Evolutionary conservation across 2,113 vertebrate genomes (phyloP).

Genomic region (Sceloporus undulatus): DNA sequence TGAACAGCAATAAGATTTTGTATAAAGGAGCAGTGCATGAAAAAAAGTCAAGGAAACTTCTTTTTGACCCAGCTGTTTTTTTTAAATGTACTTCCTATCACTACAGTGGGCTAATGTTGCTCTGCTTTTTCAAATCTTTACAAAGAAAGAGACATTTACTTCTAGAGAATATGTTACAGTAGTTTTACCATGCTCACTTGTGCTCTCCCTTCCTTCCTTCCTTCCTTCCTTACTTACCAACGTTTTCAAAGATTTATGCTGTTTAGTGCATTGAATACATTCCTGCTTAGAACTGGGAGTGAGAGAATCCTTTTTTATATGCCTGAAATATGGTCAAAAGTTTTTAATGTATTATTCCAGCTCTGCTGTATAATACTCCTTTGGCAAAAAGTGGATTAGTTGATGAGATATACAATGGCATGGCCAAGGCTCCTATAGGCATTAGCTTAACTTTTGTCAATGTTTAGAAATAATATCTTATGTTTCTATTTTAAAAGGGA

Average conservation of each 20-base stretch:
- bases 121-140: too few species aligned
- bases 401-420: conserved; percentile 11
- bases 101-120: too few species aligned
- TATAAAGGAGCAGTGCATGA: too few species aligned
- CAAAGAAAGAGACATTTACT: too few species aligned
- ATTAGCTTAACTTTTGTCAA: neutral
- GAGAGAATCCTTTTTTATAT: neutral
- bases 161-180: too few species aligned
- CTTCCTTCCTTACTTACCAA: neutral
- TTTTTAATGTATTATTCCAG: neutral
- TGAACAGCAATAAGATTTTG: too few species aligned
- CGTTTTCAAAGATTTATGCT: neutral
- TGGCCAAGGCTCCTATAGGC: neutral
- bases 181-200: too few species aligned
- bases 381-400: conserved; percentile 33
- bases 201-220: too few species aligned
- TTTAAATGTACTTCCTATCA: too few species aligned
- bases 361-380: neutral
- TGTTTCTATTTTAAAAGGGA: conserved; percentile 25
- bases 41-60: too few species aligned
- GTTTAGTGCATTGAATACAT: neutral
- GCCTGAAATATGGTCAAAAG: too few species aligned
- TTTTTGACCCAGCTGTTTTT: too few species aligned
- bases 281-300: neutral
- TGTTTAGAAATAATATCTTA: conserved; percentile 13